These are phyloP conservation scores for Drosophila littoralis DNA, from an alignment of 1,140 invertebrate species.

Conservation along the genomic window DNA sequence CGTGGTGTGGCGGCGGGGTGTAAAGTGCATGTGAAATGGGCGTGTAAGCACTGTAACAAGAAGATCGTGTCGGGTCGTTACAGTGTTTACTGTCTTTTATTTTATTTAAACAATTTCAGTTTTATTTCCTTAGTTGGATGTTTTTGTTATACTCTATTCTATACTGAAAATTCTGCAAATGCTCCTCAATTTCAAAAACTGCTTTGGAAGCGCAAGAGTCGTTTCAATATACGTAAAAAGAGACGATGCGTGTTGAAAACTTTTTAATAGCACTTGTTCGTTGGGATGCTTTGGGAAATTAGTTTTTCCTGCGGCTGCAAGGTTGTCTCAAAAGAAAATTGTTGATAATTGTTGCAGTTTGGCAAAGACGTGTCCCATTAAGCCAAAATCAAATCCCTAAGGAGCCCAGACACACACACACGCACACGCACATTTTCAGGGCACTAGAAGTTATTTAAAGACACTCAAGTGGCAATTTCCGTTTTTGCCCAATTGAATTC, in stretches of 20 bases:
- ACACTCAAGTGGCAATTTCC: slow-evolving; percentile 36
- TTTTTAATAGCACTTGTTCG: slow-evolving; percentile 32
- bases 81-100: slow-evolving; percentile 8
- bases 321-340: slow-evolving; percentile 3
- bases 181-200: slow-evolving; percentile 6
- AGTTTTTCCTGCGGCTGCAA: slow-evolving; percentile 22
- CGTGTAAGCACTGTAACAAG: slow-evolving; percentile 8
- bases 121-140: slow-evolving; percentile 7
- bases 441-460: slow-evolving; percentile 6
- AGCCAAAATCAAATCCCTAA: slow-evolving; percentile 10
- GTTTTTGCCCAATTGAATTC: slow-evolving; percentile 38
- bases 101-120: slow-evolving; percentile 16
- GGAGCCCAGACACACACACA: not conserved
- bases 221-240: not conserved
- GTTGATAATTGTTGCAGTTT: slow-evolving; percentile 40
- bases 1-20: not conserved
- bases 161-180: slow-evolving; percentile 25
- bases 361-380: slow-evolving; percentile 7
- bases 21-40: not conserved
- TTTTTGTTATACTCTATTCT: slow-evolving; percentile 3
- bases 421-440: not conserved
- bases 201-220: slow-evolving; percentile 7
- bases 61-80: slow-evolving; percentile 1
- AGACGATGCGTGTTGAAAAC: slow-evolving; percentile 6
- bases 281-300: slow-evolving; percentile 30